A percentile compares a stretch with the other conserved stretches of the same genome.
These are phyloP conservation scores for Botia almorhae DNA, from an alignment of 2,797 vertebrate species.

Conservation along the genomic window DNA sequence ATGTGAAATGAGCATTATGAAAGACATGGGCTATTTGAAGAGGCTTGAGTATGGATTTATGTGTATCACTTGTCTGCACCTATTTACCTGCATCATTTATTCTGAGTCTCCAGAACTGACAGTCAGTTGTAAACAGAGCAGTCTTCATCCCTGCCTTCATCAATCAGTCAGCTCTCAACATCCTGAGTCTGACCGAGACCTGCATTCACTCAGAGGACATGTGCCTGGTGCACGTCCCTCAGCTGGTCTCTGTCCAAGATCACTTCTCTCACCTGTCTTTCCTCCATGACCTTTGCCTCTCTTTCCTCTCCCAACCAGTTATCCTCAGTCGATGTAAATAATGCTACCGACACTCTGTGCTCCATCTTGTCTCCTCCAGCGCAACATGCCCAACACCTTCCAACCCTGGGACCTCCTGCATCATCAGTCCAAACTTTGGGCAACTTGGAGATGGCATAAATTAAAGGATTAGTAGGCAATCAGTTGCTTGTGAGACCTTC, in stretches of 20 bases:
- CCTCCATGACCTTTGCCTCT: background rate
- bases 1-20: background rate
- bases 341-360: background rate
- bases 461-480: background rate
- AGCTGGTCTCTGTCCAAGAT: background rate
- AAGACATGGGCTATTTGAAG: background rate
- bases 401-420: background rate
- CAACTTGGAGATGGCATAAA: background rate
- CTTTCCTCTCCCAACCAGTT: background rate
- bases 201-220: background rate
- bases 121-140: slow-evolving; percentile 18
- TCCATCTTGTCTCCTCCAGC: background rate
- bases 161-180: background rate
- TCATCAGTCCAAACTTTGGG: background rate
- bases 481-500: background rate
- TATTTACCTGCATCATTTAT: background rate
- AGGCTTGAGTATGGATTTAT: background rate
- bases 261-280: slow-evolving; percentile 6
- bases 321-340: slow-evolving; percentile 4
- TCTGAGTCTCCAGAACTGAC: background rate
- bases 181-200: background rate
- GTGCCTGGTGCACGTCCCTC: background rate
- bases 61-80: background rate
- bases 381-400: background rate
- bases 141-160: background rate